Percentiles rank a stretch among this genome's conserved stretches.
phyloP scores from a whole-genome alignment of 2,888 invertebrate species.

The Dryocosmus kuriphilus region DNA sequence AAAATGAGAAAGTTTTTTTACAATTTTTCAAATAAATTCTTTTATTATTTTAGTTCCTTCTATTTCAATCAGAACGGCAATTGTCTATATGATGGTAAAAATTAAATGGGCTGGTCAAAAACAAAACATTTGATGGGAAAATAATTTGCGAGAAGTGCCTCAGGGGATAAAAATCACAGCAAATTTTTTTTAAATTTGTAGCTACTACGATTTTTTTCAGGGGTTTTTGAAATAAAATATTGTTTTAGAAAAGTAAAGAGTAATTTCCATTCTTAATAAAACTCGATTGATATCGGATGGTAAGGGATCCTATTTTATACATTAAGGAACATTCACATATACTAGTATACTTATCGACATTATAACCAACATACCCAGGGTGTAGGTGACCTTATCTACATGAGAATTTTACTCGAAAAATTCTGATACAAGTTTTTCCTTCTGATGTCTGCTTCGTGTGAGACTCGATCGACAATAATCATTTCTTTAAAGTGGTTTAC shows the following conservation, averaged over 20 bases:
- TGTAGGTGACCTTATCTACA: conserved; percentile 53
- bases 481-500: not conserved
- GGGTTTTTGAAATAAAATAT: not conserved
- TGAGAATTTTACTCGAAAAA: conserved; percentile 67
- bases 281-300: no score
- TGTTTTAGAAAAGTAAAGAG: not conserved
- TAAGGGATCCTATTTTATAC: not conserved
- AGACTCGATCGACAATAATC: not conserved
- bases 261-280: not conserved
- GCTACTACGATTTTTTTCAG: no score
- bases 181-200: no score
- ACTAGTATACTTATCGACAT: not conserved
- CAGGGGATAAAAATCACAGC: no score
- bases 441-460: not conserved
- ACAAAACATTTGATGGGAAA: not conserved
- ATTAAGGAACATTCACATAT: not conserved
- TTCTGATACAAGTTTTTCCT: conserved; percentile 41
- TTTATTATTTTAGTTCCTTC: no score
- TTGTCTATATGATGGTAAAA: not conserved
- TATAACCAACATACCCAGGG: conserved; percentile 44
- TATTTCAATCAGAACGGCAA: not conserved
- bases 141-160: not conserved
- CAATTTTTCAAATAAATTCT: not conserved
- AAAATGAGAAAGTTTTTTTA: not conserved
- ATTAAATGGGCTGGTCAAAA: not conserved